Conservation (phyloP, 1,140 invertebrate genomes). For the Drosophila sp. region DNA sequence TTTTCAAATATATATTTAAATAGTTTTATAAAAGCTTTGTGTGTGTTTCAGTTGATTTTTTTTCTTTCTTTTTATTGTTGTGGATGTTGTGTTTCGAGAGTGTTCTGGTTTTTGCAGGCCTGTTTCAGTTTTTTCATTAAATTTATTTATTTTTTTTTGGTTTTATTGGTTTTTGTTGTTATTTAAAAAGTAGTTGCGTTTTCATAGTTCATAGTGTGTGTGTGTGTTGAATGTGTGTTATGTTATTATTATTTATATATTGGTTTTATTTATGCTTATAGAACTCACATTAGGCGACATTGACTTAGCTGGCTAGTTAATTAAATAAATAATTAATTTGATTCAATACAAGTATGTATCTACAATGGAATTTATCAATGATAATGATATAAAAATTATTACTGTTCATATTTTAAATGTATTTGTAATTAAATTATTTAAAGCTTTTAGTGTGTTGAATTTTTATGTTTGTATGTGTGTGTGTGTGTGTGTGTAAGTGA, state of each 20-base stretch:
- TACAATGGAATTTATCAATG: conserved; percentile 74
- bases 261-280: conserved; percentile 69
- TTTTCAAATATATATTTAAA: conserved; percentile 73
- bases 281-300: conserved; percentile 81
- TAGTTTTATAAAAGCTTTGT: conserved; percentile 83
- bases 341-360: conserved; percentile 67
- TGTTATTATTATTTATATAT: conserved; percentile 31
- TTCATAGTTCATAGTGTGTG: conserved; percentile 53
- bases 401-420: conserved; percentile 58
- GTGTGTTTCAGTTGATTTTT: conserved; percentile 52
- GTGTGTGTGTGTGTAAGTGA: conserved; percentile 50
- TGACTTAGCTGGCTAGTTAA: conserved; percentile 74
- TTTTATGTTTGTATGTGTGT: conserved; percentile 36
- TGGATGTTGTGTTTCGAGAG: conserved; percentile 36
- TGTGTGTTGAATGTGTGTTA: conserved; percentile 16
- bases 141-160: conserved; percentile 10
- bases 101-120: conserved; percentile 38
- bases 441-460: conserved; percentile 68
- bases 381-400: conserved; percentile 77
- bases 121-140: conserved; percentile 45
- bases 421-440: conserved; percentile 83
- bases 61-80: conserved; percentile 42
- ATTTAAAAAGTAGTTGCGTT: conserved; percentile 56
- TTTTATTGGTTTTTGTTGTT: conserved; percentile 9
- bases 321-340: conserved; percentile 60